Evolutionary conservation across 2,888 invertebrate species (phyloP).

Genomic region (Melanotus villosus): DNA sequence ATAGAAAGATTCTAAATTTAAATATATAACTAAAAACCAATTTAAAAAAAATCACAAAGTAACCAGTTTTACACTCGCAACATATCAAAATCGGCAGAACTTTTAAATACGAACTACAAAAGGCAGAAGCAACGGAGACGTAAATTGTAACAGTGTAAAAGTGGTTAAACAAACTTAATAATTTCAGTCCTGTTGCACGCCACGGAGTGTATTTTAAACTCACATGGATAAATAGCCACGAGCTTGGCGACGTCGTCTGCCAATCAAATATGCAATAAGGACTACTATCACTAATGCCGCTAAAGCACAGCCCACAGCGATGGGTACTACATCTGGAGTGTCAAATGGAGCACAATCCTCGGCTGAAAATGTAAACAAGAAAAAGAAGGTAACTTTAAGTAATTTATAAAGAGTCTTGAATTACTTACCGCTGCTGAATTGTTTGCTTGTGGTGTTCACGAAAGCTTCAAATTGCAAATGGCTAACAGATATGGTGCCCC

Average conservation of each 20-base stretch:
- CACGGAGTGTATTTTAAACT: conserved; percentile 62
- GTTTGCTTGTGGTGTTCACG: conserved; percentile 69
- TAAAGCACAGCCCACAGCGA: conserved; percentile 95
- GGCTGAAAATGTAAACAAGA: conserved; percentile 71
- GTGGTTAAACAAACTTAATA: conserved; percentile 27
- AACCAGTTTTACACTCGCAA: conserved; percentile 28
- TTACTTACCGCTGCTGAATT: conserved; percentile 77
- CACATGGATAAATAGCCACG: conserved; percentile 92
- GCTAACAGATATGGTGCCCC: conserved; percentile 72
- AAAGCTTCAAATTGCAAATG: conserved; percentile 84
- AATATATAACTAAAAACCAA: neutral
- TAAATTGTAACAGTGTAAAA: conserved; percentile 34
- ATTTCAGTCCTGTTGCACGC: conserved; percentile 34
- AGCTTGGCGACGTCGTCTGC: conserved; percentile 86
- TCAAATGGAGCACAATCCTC: conserved; percentile 81
- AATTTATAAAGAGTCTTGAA: neutral
- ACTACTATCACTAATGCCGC: conserved; percentile 92
- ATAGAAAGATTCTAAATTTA: neutral
- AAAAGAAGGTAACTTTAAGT: conserved; percentile 23
- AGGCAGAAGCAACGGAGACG: conserved; percentile 3
- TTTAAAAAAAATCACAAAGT: conserved; percentile 22
- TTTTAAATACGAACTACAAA: neutral
- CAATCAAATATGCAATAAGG: conserved; percentile 92
- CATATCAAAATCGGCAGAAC: neutral
- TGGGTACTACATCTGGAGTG: conserved; percentile 93